Base-by-base conservation (phyloP, 2,113 vertebrate species). In the Argyrosomus japonicus region DNA sequence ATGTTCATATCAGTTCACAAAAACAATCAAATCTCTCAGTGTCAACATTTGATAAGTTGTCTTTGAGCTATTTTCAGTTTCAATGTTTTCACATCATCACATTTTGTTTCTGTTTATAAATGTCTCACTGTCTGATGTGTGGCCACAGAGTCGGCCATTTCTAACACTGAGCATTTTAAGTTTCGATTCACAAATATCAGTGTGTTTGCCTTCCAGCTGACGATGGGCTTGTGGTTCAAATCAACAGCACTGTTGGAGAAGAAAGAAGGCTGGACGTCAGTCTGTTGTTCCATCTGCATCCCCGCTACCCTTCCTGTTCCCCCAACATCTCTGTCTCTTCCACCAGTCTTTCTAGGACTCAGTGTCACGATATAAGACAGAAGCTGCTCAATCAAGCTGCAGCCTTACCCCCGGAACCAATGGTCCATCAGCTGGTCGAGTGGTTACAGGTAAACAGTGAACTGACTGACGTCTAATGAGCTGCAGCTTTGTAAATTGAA, bases 261-360 rank as follows among this genome's bases (percentile, higher is more conserved):
- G 57, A 74, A 2, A 58, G 19, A 19, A 13, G 62, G 6, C 63
- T 48, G 82, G 68, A 75, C 1, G n/a, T 85, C 54, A 77, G 63
- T 5, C 48, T 89, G 47, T 13, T 79, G 54, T 91, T 92, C 84
- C 61, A 77, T 36, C 50, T 92, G 50, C 75, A 69, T 56, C 86
- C 80, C 2, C 0, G 0, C 6, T 91, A 89, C 77, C 91, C 91
- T 6, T 68, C 71, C 40, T 48, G 57, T 14, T 83, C 87, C 9
- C 91, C 91, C 0, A n/a, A 87, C 65, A 74, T 92, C 79, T 90
- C 89, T 0, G 63, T 92, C 27, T 88, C 87, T 0, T 89, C 91
- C 71, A 43, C 79, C 0, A 5, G 0, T 27, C 75, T 91, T 0
- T 88, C 87, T 1, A 73, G 86, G 72, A 60, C 48, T 47, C 87